Conservation (phyloP, 1,140 invertebrate species). For the Rhagoletis pomonella region DNA sequence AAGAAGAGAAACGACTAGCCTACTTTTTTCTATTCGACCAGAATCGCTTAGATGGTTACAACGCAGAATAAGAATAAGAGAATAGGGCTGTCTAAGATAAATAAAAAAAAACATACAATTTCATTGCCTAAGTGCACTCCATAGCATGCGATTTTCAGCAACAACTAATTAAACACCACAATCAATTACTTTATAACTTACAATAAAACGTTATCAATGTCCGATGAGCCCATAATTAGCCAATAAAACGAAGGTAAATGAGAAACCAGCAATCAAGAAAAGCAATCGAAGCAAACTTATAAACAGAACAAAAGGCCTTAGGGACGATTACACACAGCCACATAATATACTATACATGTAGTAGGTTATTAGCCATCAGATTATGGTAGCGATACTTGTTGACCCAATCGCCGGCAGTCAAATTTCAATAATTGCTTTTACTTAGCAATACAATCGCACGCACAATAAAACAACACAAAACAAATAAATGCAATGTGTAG, state of each 20-base stretch:
- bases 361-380: neutral
- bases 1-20: too few species aligned
- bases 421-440: slow-evolving; percentile 40
- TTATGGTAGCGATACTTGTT: neutral
- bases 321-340: neutral
- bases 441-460: neutral
- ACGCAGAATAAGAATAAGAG: too few species aligned
- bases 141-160: neutral
- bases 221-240: slow-evolving; percentile 24
- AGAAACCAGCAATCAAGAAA: slow-evolving; percentile 30
- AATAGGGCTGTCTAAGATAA: too few species aligned
- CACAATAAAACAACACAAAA: neutral
- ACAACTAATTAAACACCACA: neutral
- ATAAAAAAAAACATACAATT: too few species aligned
- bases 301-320: neutral
- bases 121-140: neutral
- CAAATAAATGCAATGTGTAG: neutral
- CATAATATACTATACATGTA: neutral
- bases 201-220: slow-evolving; percentile 25
- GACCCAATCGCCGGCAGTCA: neutral
- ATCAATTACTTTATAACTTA: neutral
- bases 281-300: neutral
- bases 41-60: too few species aligned
- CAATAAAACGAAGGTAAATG: slow-evolving; percentile 15
- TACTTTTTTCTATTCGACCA: too few species aligned